Evolutionary conservation across 2,113 vertebrate species (phyloP), one percentile per base, ranked within the genome.

Genomic region (Myiozetetes cayanensis): DNA sequence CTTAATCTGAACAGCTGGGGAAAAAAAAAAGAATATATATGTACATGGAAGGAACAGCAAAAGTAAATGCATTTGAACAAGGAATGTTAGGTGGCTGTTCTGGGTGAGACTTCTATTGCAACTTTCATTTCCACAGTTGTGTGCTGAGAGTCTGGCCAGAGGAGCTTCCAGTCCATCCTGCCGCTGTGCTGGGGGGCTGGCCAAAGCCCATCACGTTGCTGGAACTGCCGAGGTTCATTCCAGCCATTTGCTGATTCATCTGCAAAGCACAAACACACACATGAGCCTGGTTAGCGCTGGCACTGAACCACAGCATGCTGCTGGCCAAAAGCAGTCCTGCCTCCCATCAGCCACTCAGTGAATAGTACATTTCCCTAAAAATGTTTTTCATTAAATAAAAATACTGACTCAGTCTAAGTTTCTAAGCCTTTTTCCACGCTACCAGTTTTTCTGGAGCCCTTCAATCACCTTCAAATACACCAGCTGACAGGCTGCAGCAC

Each of bases 101-200:
- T 77, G 93, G 88, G 90, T 22, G 87, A 93, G 92, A 81, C 89
- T 86, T 66, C 75, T 70, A 28, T 50, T 65, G 89, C 93, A 81
- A 37, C 85, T 75, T 68, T 99, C 97, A 99, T 97, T 99, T 99
- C 99, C 99, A 99, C 94, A 99, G 98, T 88, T 99, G 99, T 93
- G 98, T 99, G 98, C 99, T 99, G 93, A 99, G 99, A 96, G 99
- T 99, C 97, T 99, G 99, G 72, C 99, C 99, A 20, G 99, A 98
- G 14, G 98, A 95, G 58, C 97, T 96, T 62, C 98, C 98, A 20
- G 98, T 95, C 99, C 98, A 99, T 58, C 98, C 98, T 12, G 98
- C 98, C 1, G 97, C 96, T 22, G 99, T 98, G 96, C 92, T 97
- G 52, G 98, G 98, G 39, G 99, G 95, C 95, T 98, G 99, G 33